Evolutionary conservation across 2,797 vertebrate genomes (phyloP).

Genomic region (Sardinella longiceps): DNA sequence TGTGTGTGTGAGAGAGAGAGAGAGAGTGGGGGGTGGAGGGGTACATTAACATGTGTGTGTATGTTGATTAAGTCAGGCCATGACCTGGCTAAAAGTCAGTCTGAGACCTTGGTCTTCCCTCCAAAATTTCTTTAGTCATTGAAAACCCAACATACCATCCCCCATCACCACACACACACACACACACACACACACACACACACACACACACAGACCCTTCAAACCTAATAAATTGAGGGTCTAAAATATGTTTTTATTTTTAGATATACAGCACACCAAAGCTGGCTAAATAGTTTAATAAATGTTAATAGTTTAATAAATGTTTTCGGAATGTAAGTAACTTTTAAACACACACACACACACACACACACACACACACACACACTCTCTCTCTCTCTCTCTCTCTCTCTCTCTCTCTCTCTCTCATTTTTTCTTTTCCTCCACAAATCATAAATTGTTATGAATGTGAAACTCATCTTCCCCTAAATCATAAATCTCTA

Average conservation of each 20-base stretch:
- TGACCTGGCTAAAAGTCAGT: slow-evolving; percentile 25
- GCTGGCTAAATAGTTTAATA: no score
- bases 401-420: no score
- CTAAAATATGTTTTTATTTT: no score
- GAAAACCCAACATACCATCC: not conserved
- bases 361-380: not conserved
- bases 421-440: no score
- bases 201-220: not conserved
- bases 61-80: slow-evolving; percentile 23
- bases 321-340: no score
- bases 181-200: slow-evolving; percentile 4
- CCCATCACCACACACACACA: not conserved
- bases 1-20: not conserved
- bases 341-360: no score
- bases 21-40: no score
- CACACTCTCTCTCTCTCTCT: not conserved
- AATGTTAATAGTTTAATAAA: no score
- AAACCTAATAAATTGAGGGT: no score
- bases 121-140: not conserved
- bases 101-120: slow-evolving; percentile 14
- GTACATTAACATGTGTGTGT: not conserved
- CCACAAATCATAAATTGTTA: no score
- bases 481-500: no score
- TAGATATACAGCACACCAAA: no score
- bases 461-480: not conserved